Evolutionary conservation across 92 coral and sea anemone species (phyloP).

Genomic region (Parazoanthus swiftii): DNA sequence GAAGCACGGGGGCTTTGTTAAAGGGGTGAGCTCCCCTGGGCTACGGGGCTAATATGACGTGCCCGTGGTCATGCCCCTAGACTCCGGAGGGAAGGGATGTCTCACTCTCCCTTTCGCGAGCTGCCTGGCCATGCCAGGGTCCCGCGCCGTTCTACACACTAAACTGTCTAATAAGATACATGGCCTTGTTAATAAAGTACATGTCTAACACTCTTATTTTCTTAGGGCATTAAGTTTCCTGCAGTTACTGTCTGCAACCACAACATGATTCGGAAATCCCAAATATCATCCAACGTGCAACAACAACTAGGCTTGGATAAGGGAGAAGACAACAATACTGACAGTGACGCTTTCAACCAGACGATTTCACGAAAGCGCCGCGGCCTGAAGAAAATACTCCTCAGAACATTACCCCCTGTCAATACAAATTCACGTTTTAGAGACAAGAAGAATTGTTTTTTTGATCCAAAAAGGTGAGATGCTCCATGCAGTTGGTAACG

Average conservation of each 20-base stretch:
- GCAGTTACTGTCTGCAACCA: slow-evolving; percentile 66
- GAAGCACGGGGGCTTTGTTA: too few species aligned
- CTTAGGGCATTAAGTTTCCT: slow-evolving; percentile 61
- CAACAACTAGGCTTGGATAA: not conserved
- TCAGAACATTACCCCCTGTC: not conserved
- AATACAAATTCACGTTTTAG: not conserved
- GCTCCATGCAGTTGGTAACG: not conserved
- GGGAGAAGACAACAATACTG: not conserved
- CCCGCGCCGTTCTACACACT: too few species aligned
- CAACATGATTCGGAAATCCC: slow-evolving; percentile 46
- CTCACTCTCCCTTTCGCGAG: too few species aligned
- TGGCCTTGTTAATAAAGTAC: too few species aligned
- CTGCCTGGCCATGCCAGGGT: too few species aligned
- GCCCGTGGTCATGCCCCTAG: too few species aligned
- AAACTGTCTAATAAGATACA: too few species aligned
- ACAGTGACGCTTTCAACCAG: not conserved
- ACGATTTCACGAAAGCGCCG: not conserved
- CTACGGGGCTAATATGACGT: too few species aligned
- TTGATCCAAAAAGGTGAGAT: slow-evolving; percentile 5
- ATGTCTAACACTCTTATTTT: not conserved
- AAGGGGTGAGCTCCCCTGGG: too few species aligned
- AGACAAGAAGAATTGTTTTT: not conserved
- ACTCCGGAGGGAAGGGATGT: too few species aligned
- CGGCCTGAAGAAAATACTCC: not conserved
- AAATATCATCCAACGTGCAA: not conserved